Evolutionary conservation across 2,113 vertebrate genomes (phyloP).

Genomic region (Labeo rohita): DNA sequence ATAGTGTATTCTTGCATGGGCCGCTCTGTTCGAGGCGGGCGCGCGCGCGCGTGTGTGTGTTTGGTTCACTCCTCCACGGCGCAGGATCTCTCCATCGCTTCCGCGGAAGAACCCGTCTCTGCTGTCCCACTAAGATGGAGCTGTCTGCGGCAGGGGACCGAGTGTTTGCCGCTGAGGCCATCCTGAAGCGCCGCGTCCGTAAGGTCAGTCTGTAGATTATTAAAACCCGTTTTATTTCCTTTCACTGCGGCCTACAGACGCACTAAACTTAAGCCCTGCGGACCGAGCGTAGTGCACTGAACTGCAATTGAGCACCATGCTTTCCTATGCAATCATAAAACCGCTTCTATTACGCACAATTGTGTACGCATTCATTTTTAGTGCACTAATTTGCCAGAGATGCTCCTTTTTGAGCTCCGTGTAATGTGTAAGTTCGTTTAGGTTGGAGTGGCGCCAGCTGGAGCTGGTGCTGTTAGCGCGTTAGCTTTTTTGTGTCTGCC

Average conservation of each 20-base stretch:
- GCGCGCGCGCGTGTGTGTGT: constrained; percentile 3
- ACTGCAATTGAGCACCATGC: constrained; percentile 20
- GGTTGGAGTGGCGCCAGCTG: constrained; percentile 7
- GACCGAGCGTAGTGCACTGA: neutral
- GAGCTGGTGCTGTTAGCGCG: constrained; percentile 28
- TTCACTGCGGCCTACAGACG: constrained; percentile 45
- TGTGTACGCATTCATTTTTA: neutral
- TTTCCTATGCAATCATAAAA: constrained; percentile 6
- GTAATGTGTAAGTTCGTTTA: neutral
- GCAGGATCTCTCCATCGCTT: constrained; percentile 39
- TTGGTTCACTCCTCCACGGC: constrained; percentile 29
- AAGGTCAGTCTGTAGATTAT: constrained; percentile 79
- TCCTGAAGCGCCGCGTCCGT: constrained; percentile 91
- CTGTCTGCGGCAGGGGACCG: constrained; percentile 92
- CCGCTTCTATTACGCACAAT: neutral
- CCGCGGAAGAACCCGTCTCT: constrained; percentile 35
- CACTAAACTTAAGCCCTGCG: constrained; percentile 50
- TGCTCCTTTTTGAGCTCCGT: neutral
- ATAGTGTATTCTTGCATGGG: neutral
- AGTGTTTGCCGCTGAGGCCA: constrained; percentile 93
- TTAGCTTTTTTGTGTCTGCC: constrained; percentile 61
- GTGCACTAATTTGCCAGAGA: too few species aligned
- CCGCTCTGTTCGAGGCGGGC: neutral
- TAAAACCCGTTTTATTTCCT: neutral
- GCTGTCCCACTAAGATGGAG: constrained; percentile 81